Evolutionary conservation across 2,797 vertebrate genomes (phyloP).

Genomic region (Rallus crepitans): DNA sequence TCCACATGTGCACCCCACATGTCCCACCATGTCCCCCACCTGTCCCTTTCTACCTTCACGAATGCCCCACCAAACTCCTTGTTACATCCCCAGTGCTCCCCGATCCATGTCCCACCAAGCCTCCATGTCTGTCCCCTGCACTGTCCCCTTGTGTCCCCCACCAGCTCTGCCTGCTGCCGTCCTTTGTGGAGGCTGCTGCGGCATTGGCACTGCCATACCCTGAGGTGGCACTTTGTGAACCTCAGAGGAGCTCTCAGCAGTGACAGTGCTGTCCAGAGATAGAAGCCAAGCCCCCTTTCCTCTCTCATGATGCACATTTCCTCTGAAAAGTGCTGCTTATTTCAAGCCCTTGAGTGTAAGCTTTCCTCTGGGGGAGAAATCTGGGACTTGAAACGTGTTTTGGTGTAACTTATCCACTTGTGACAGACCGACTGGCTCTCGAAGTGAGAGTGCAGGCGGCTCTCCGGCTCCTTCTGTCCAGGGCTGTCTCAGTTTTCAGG

Average conservation of each 20-base stretch:
- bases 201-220: neutral
- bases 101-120: neutral
- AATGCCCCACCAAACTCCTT: neutral
- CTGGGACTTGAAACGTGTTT: neutral
- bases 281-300: neutral
- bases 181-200: neutral
- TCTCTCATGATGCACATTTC: neutral
- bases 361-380: neutral
- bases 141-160: too few relatives aligned
- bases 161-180: too few relatives aligned
- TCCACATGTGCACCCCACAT: neutral
- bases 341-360: neutral
- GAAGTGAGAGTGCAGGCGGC: neutral
- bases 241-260: neutral
- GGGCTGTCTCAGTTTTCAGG: constrained; percentile 43
- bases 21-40: neutral
- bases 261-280: neutral
- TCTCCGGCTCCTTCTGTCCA: neutral
- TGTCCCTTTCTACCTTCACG: neutral
- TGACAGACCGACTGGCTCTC: fast-evolving
- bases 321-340: neutral
- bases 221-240: neutral
- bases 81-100: neutral
- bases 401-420: neutral
- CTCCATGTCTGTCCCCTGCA: neutral